Percentiles rank a stretch among this genome's conserved stretches.
phyloP scores from a whole-genome alignment of 2,888 invertebrate species.

The Philonicus albiceps region DNA sequence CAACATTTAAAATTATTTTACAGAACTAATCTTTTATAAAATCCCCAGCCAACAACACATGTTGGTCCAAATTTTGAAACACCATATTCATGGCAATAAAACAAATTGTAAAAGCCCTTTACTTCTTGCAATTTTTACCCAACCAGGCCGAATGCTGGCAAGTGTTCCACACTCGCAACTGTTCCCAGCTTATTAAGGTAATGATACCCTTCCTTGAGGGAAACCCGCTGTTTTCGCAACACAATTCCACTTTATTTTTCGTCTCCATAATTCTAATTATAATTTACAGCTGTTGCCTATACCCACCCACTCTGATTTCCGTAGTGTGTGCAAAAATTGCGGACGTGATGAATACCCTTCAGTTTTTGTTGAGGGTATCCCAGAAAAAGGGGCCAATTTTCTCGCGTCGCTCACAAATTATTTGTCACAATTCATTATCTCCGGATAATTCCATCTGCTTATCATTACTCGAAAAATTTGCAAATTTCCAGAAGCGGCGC shows the following conservation, averaged over 20 bases:
- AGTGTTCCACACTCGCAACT: not conserved
- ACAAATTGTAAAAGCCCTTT: not conserved
- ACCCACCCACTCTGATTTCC: not conserved
- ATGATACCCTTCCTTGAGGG: not conserved
- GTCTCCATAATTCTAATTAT: not conserved
- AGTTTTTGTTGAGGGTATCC: not conserved
- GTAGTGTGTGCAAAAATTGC: not conserved
- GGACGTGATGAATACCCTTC: not conserved
- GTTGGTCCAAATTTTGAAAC: not conserved
- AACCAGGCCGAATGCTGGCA: not conserved
- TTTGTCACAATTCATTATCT: conserved; percentile 37
- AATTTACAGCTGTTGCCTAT: not conserved
- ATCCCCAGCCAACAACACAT: not conserved
- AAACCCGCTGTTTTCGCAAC: not conserved
- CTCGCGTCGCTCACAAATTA: not conserved
- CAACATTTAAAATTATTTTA: not conserved
- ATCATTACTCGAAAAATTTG: conserved; percentile 19
- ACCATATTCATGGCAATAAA: not conserved
- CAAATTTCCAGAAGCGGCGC: conserved; percentile 6
- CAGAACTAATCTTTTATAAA: not conserved
- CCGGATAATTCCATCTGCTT: conserved; percentile 36
- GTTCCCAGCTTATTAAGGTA: not conserved
- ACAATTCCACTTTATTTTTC: not conserved
- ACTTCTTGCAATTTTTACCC: not conserved
- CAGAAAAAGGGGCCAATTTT: not conserved